Conservation (phyloP, 30 jellyfish, hydroid and myxozoan species). For the Pseudorhiza aurosa region DNA sequence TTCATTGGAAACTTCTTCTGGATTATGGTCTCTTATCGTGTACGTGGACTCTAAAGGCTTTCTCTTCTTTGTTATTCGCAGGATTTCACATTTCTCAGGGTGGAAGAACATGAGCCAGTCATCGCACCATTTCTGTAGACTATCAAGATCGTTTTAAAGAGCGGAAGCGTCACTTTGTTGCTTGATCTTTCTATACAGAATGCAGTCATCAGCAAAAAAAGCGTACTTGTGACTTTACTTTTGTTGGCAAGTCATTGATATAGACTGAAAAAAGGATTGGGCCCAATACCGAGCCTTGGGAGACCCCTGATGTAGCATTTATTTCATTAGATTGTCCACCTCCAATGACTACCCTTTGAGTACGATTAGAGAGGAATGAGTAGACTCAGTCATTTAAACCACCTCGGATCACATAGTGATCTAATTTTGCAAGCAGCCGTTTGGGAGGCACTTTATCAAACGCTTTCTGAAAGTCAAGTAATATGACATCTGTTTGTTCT, state of each 20-base stretch:
- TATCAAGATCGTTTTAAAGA: background rate
- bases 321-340: background rate
- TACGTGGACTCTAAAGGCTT: background rate
- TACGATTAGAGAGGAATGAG: background rate
- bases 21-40: background rate
- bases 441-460: slow-evolving; percentile 13
- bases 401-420: slow-evolving; percentile 27
- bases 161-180: background rate
- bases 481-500: slow-evolving; percentile 18
- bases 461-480: slow-evolving; percentile 27
- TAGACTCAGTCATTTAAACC: background rate
- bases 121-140: slow-evolving; percentile 1
- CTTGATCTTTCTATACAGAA: background rate
- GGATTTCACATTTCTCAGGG: slow-evolving; percentile 12
- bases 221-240: background rate
- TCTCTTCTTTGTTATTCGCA: background rate
- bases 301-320: slow-evolving; percentile 32
- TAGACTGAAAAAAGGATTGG: slow-evolving; percentile 21
- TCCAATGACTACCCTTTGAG: slow-evolving; percentile 16
- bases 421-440: background rate
- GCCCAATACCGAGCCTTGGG: slow-evolving; percentile 51
- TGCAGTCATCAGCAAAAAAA: background rate
- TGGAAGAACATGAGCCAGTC: slow-evolving; percentile 4
- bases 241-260: slow-evolving; percentile 33
- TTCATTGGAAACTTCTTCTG: too few species aligned